Evolutionary conservation across 1,140 invertebrate species (phyloP), one percentile per base, ranked within the genome.

Genomic region (Drosophila neocordata): DNA sequence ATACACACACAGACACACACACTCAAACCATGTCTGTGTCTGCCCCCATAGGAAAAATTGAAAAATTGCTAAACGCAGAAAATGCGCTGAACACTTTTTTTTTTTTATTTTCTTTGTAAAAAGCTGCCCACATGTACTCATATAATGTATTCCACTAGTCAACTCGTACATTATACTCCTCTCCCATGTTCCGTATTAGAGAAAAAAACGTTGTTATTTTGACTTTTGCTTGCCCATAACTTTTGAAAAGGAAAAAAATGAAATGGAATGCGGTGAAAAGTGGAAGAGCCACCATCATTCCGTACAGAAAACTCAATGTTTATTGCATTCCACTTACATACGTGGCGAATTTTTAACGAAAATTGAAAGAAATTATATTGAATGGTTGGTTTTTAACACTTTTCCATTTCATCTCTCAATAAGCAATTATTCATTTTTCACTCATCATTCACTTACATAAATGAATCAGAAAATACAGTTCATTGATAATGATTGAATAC

Each of bases 321-420:
- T 80, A 81, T 81, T 80, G 77, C 81, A 85, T 85, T 77, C 80
- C 77, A 85, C 73, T 80, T 77, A 78, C 52, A 73, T 13, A 24
- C 38, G 51, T 20, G 61, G 44, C 34, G 31, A 73, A 18, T 15
- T 24, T 24, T 24, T 24, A 2, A 1, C 1, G 5, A 31, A 1
- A 31, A 31, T 31, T 31, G 27, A 4, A 31, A n/a, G n/a, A 31
- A 6, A 31, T 31, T 5, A 31, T 6, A 31, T 31, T 31, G 27
- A 31, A 31, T 6, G 7, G 7, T 31, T 4, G 6, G 4, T 6
- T 31, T 6, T 31, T 6, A 31, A 31, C 27, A 31, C 27, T 31
- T 31, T 31, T 31, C 5, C 27, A 24, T 24, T 24, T 24, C 22
- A 24, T 24, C 27, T 1, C 4, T 31, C 4, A 5, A 31, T 31